phyloP scores from a whole-genome alignment of 2,888 invertebrate genomes.

The Caenorhabditis becei region DNA sequence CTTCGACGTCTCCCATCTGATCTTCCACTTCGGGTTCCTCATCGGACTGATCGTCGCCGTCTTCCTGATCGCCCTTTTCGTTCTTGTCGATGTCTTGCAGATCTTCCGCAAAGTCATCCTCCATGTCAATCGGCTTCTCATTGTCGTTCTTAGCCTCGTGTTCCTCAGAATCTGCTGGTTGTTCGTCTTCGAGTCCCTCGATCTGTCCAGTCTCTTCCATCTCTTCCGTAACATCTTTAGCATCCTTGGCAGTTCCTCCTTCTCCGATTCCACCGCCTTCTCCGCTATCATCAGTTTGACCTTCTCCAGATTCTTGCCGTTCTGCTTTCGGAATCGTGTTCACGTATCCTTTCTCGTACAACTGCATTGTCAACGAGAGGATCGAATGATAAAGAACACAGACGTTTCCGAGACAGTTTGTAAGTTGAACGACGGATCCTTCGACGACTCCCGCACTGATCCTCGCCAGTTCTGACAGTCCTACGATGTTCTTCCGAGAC shows the following conservation, averaged over 20 bases:
- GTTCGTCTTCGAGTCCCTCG: slow-evolving; percentile 74
- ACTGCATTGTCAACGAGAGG: slow-evolving; percentile 64
- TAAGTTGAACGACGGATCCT: slow-evolving; percentile 6
- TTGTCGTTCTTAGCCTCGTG: slow-evolving; percentile 85
- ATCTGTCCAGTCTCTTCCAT: slow-evolving; percentile 86
- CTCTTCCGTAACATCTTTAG: slow-evolving; percentile 94
- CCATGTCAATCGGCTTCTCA: slow-evolving; percentile 81
- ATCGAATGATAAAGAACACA: slow-evolving; percentile 53
- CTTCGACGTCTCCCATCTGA: slow-evolving; percentile 81
- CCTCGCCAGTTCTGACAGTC: slow-evolving; percentile 25
- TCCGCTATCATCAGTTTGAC: slow-evolving; percentile 76
- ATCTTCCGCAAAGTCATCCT: slow-evolving; percentile 80
- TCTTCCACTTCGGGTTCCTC: slow-evolving; percentile 72
- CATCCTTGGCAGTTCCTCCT: slow-evolving; percentile 84
- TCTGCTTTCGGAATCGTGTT: slow-evolving; percentile 85
- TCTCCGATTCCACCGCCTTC: slow-evolving; percentile 76
- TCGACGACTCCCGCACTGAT: slow-evolving; percentile 34
- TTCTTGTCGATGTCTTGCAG: slow-evolving; percentile 77
- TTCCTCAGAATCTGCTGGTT: slow-evolving; percentile 84
- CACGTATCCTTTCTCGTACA: slow-evolving; percentile 88
- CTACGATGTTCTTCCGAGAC: slow-evolving; percentile 11
- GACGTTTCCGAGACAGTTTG: slow-evolving; percentile 39
- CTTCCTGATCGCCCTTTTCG: slow-evolving; percentile 85
- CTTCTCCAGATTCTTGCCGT: slow-evolving; percentile 87
- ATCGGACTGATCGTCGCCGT: slow-evolving; percentile 83